phyloP scores from a whole-genome alignment of 2,888 invertebrate genomes.

The Cynaeus angustus region DNA sequence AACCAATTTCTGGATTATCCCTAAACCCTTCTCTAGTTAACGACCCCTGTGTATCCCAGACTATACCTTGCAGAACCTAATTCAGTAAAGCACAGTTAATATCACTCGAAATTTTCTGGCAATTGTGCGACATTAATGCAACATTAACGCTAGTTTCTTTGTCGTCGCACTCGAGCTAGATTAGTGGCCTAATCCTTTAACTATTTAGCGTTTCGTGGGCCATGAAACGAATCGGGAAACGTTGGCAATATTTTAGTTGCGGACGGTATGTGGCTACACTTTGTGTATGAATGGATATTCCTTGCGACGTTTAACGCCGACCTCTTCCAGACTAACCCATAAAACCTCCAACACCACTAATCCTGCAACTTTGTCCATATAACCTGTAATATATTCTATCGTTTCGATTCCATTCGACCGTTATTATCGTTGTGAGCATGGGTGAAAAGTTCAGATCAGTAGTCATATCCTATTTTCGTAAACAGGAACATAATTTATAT shows the following conservation, averaged over 20 bases:
- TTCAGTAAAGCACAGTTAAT: slow-evolving; percentile 43
- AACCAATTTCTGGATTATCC: not conserved
- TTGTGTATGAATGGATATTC: slow-evolving; percentile 69
- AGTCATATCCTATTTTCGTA: slow-evolving; percentile 35
- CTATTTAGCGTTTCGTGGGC: slow-evolving; percentile 60
- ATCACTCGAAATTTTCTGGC: slow-evolving; percentile 51
- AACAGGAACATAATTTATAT: slow-evolving; percentile 38
- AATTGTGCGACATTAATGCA: slow-evolving; percentile 54
- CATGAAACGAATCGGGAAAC: slow-evolving; percentile 62
- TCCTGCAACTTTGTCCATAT: slow-evolving; percentile 60
- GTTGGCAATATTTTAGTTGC: slow-evolving; percentile 61
- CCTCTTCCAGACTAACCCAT: slow-evolving; percentile 67
- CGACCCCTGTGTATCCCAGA: not conserved
- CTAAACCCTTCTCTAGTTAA: not conserved
- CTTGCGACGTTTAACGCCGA: slow-evolving; percentile 68
- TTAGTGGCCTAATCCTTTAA: slow-evolving; percentile 61
- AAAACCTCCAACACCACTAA: slow-evolving; percentile 64
- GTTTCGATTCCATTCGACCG: slow-evolving; percentile 40
- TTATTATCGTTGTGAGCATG: slow-evolving; percentile 35
- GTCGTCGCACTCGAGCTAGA: slow-evolving; percentile 58
- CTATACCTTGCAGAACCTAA: slow-evolving; percentile 24
- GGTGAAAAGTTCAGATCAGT: slow-evolving; percentile 24
- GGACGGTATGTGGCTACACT: slow-evolving; percentile 65
- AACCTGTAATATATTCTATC: slow-evolving; percentile 50
- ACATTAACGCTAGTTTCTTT: slow-evolving; percentile 56